A percentile compares a stretch with the other conserved stretches of the same genome.
Conservation (phyloP, 1,140 invertebrate genomes). For the Bombyx mori region DNA sequence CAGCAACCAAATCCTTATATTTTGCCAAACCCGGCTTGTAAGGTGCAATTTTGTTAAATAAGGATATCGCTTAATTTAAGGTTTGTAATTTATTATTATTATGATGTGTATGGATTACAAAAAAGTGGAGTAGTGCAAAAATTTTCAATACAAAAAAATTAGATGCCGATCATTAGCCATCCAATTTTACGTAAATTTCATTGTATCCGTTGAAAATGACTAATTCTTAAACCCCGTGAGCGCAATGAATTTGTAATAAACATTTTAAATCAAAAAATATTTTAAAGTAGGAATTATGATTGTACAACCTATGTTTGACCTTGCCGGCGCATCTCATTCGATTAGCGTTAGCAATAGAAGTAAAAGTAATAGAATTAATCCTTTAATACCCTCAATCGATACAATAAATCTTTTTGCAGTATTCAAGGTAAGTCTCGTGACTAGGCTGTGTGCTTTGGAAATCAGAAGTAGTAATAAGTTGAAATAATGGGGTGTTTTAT, state of each 20-base stretch:
- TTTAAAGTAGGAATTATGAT: neutral
- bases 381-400: no score
- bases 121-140: neutral
- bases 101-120: neutral
- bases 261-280: neutral
- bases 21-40: conserved; percentile 13
- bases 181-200: neutral
- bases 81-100: neutral
- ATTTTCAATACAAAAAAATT: neutral
- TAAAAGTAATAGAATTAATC: no score
- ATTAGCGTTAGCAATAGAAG: no score
- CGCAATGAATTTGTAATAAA: neutral
- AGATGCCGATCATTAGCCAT: neutral
- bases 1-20: neutral
- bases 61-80: neutral
- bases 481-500: no score
- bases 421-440: no score
- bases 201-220: neutral
- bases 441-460: no score
- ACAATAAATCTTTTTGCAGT: no score
- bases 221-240: neutral
- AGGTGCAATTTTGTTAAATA: conserved; percentile 3
- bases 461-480: no score
- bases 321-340: conserved; percentile 9
- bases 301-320: conserved; percentile 32